A percentile compares a stretch with the other conserved stretches of the same genome.
phyloP scores from a whole-genome alignment of 2,113 vertebrate species.

The Centropristis striata region DNA sequence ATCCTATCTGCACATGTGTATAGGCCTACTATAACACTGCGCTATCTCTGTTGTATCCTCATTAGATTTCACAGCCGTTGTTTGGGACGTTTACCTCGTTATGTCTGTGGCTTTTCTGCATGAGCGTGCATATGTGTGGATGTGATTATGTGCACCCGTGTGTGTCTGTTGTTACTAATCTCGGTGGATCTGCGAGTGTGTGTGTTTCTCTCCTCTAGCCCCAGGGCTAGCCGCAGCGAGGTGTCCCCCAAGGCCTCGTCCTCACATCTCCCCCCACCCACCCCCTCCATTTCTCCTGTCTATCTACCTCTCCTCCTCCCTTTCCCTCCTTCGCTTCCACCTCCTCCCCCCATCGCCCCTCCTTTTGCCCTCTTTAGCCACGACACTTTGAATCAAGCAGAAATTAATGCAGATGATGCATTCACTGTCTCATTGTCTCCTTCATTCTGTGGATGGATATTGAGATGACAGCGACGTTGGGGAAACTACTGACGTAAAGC shows the following conservation, averaged over 20 bases:
- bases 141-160: conserved; percentile 62
- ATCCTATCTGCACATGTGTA: conserved; percentile 6
- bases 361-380: conserved; percentile 80
- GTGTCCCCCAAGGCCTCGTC: conserved; percentile 55
- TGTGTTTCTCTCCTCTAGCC: conserved; percentile 52
- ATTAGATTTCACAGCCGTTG: conserved; percentile 52
- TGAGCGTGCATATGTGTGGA: conserved; percentile 69
- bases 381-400: conserved; percentile 78
- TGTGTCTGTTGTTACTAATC: conserved; percentile 67
- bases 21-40: not conserved
- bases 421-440: conserved; percentile 74
- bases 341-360: conserved; percentile 42
- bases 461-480: conserved; percentile 58
- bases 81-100: conserved; percentile 68
- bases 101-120: conserved; percentile 70
- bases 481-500: conserved; percentile 57
- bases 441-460: conserved; percentile 58
- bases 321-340: not conserved
- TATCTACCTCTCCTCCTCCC: conserved; percentile 35
- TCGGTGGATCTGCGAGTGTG: conserved; percentile 50
- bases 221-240: conserved; percentile 43
- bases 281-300: conserved; percentile 34
- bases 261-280: conserved; percentile 7
- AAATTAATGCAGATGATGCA: conserved; percentile 79
- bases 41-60: conserved; percentile 15